These are phyloP conservation scores for Sesia bembeciformis DNA, from an alignment of 2,888 invertebrate genomes.

Conservation along the genomic window DNA sequence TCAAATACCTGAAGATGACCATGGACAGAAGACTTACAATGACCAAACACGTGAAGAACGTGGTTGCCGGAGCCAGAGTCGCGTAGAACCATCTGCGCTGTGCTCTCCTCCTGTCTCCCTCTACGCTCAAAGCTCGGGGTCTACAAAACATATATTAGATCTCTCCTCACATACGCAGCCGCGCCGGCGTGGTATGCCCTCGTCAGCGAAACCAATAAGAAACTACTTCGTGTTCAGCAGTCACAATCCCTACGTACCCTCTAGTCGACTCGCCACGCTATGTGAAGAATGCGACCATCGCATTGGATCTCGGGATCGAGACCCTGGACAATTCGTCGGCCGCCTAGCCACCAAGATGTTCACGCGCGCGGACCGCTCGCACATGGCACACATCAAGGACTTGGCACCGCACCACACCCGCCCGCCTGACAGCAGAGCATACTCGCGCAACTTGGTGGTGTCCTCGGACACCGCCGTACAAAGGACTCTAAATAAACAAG, in stretches of 20 bases:
- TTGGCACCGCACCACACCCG: no score
- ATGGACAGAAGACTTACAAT: conserved; percentile 11
- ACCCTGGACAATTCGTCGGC: neutral
- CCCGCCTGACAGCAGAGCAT: no score
- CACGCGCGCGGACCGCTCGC: no score
- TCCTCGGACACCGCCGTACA: no score
- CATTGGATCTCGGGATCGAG: neutral
- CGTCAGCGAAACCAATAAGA: neutral
- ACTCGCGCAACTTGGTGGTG: no score
- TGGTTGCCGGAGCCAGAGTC: conserved; percentile 1
- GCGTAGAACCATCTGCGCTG: conserved; percentile 7
- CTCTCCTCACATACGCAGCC: neutral
- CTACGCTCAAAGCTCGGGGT: conserved; percentile 10
- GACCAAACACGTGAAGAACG: conserved; percentile 6
- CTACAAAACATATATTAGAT: conserved; percentile 12
- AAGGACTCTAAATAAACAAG: no score
- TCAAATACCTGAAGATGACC: conserved; percentile 12
- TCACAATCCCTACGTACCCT: neutral
- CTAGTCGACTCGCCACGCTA: neutral
- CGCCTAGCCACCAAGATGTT: no score
- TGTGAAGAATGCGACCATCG: neutral
- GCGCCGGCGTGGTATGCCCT: conserved; percentile 2
- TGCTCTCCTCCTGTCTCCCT: conserved; percentile 10
- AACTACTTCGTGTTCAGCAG: neutral
- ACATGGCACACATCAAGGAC: no score